These are phyloP conservation scores for Zeuzera pyrina DNA, from an alignment of 2,888 invertebrate genomes.

Conservation along the genomic window DNA sequence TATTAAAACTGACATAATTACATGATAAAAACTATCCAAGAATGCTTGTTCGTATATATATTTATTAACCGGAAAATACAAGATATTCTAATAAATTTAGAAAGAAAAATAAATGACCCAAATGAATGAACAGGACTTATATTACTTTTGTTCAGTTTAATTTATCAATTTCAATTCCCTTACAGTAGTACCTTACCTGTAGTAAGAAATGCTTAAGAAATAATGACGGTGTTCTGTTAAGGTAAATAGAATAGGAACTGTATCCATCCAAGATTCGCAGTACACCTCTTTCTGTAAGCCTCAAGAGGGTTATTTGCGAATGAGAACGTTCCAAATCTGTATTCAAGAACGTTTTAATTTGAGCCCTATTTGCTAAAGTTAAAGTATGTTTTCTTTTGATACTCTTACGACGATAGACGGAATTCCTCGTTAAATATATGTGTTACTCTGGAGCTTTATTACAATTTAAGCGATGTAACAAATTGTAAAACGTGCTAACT, in stretches of 20 bases:
- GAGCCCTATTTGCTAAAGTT: neutral
- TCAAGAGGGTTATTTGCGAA: conserved; percentile 16
- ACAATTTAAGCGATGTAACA: conserved; percentile 68
- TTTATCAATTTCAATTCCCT: conserved; percentile 16
- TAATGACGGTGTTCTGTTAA: conserved; percentile 59
- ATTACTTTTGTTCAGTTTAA: conserved; percentile 7
- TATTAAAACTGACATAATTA: no score
- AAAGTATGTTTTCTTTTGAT: conserved; percentile 17
- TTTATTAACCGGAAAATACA: no score
- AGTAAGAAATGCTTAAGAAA: conserved; percentile 45
- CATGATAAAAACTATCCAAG: no score
- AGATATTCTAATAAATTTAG: no score
- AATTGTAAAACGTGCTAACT: conserved; percentile 63
- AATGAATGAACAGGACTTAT: no score
- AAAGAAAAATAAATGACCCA: no score
- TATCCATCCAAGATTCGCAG: conserved; percentile 57
- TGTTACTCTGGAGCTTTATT: conserved; percentile 62
- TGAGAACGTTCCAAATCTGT: conserved; percentile 22
- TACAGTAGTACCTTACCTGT: conserved; percentile 16
- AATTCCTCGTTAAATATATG: conserved; percentile 31
- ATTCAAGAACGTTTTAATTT: conserved; percentile 5
- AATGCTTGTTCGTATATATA: no score
- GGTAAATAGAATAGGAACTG: conserved; percentile 64
- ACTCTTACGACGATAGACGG: conserved; percentile 19
- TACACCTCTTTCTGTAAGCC: conserved; percentile 61